These are phyloP conservation scores for Nestor notabilis DNA, from an alignment of 2,113 vertebrate species.

Conservation along the genomic window DNA sequence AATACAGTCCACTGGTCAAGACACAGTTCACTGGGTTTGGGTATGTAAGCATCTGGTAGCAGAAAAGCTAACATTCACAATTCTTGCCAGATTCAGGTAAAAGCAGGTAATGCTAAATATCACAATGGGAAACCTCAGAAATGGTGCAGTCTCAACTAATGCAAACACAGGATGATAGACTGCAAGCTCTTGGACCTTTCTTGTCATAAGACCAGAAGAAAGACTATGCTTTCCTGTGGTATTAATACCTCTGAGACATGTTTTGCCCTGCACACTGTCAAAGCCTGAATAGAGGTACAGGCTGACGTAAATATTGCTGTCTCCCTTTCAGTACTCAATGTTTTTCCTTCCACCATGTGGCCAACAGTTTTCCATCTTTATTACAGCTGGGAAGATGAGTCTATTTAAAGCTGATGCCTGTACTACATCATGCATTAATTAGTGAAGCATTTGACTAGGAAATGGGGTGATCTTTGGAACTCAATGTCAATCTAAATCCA, in stretches of 20 bases:
- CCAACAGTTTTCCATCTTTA: not conserved
- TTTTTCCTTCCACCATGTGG: not conserved
- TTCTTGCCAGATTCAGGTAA: not conserved
- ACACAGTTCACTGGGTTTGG: not conserved
- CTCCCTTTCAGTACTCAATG: not conserved
- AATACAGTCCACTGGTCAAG: not conserved
- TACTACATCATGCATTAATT: not conserved
- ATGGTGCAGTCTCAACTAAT: not conserved
- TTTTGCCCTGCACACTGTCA: not conserved
- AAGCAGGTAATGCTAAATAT: not conserved
- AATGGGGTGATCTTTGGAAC: not conserved
- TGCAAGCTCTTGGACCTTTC: not conserved
- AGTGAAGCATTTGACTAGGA: not conserved
- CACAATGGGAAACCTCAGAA: not conserved
- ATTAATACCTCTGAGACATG: not conserved
- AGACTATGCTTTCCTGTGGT: not conserved
- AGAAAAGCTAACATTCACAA: not conserved
- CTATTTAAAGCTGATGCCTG: not conserved
- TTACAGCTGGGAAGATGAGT: not conserved
- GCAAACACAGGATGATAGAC: not conserved
- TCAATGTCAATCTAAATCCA: not conserved
- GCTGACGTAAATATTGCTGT: not conserved
- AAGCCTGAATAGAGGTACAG: not conserved
- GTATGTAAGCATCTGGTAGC: not conserved
- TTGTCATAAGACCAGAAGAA: not conserved